Evolutionary conservation across 35 echinoderm and acorn worm genomes (phyloP), one percentile per base, ranked within the genome.

Genomic region (Acanthaster planci): DNA sequence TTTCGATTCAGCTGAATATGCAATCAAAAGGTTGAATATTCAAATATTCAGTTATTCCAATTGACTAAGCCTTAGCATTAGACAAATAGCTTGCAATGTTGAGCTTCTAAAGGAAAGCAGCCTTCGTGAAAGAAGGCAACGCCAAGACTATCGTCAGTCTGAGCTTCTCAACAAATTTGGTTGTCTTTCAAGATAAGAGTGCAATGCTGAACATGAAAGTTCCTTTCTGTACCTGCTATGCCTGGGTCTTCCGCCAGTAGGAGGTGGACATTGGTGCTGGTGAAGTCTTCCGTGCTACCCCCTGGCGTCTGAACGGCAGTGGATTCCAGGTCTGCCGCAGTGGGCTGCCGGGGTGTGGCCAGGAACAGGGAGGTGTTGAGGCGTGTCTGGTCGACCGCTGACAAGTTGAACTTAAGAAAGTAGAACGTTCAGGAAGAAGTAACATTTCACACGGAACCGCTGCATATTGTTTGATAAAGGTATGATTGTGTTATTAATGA

Each of bases 241-340:
- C 95, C 95, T 80, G 95, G 95, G 52, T 97, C 95, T 80, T 92
- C 95, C 67, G 90, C 87, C 23, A 97, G 26, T 23, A 97, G 87
- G 0, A 97, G 81, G 75, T 97, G 90, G 0, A 91, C 55, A 22
- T 87, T 97, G 15, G 81, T 85, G 55, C 55, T 47, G 77, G 44
- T 87, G 14, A 85, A 77, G 17, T 84, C 81, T 30, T 93, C 90
- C 8, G 84, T 60, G 4, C 37, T 26, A 23, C 64, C 84, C 27
- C 55, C 77, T 19, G 77, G 78, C 59, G 84, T 81, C 32, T 80
- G 42, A 60, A 77, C 37, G 37, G 55, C 19, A 50, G 40, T 53
- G 55, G 78, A 12, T 35, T 54, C 39, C 1, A 60, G 27, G 77
- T 6, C 27, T 52, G 9, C 30, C n/a, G 35, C 29, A 59, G 40